Evolutionary conservation across 2,888 invertebrate species (phyloP).

Genomic region (Pyrgus malvae): DNA sequence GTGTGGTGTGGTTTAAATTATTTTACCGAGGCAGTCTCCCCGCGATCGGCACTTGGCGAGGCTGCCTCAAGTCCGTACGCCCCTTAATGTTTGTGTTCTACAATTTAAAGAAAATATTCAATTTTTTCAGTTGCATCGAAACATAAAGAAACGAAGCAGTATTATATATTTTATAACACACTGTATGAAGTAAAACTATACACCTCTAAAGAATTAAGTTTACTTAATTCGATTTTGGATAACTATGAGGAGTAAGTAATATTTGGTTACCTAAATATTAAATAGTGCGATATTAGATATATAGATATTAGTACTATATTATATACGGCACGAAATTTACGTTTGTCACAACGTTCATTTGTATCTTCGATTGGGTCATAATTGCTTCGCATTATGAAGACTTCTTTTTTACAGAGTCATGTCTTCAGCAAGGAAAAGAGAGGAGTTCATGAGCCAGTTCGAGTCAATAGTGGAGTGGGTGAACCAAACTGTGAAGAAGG

Average conservation of each 20-base stretch:
- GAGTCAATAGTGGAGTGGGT: constrained; percentile 94
- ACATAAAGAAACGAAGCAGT: constrained; percentile 98
- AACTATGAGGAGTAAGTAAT: constrained; percentile 91
- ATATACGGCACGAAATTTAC: too few species aligned
- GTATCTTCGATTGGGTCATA: too few species aligned
- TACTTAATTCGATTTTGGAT: constrained; percentile 94
- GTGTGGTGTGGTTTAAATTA: neutral
- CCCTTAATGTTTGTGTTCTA: too few species aligned
- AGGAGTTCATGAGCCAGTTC: constrained; percentile 95
- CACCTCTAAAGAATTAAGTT: constrained; percentile 93
- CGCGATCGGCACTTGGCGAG: too few species aligned
- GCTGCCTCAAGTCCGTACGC: too few species aligned
- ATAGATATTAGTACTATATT: too few species aligned
- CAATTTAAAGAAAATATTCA: too few species aligned
- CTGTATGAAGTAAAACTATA: constrained; percentile 96
- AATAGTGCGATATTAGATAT: too few species aligned
- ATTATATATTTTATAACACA: constrained; percentile 97
- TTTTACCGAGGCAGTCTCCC: too few species aligned
- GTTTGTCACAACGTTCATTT: too few species aligned
- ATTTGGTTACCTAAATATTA: neutral
- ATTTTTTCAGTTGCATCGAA: constrained; percentile 95
- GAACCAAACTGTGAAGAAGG: constrained; percentile 91
- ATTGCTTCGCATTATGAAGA: too few species aligned
- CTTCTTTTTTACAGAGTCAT: constrained; percentile 84
- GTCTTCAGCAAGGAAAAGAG: constrained; percentile 88